phyloP scores from a whole-genome alignment of 2,113 vertebrate species.

The Tragelaphus buxtoni region DNA sequence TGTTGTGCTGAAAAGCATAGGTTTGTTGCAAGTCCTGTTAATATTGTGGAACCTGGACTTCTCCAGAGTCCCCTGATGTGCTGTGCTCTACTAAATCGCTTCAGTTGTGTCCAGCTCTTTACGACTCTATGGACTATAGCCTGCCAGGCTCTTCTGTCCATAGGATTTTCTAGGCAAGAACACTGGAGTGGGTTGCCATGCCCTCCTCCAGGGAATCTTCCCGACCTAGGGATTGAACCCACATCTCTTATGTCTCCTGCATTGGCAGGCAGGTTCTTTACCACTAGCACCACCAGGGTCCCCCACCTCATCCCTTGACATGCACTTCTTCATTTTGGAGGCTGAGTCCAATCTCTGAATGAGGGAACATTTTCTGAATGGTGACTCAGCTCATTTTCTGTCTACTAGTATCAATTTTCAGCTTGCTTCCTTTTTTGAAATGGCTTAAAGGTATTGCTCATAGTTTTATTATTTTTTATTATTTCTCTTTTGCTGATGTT shows the following conservation, averaged over 20 bases:
- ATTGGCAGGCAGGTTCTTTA: background rate
- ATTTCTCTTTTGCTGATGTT: slow-evolving; percentile 22
- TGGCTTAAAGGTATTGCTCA: background rate
- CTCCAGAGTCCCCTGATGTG: background rate
- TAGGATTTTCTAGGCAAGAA: background rate
- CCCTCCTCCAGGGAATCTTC: background rate
- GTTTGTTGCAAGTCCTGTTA: background rate
- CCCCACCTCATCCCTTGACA: background rate
- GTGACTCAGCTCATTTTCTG: slow-evolving; percentile 31
- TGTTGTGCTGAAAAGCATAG: background rate
- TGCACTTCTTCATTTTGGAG: background rate
- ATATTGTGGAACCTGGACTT: background rate
- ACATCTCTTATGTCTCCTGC: background rate
- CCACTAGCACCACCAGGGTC: background rate
- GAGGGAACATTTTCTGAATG: background rate
- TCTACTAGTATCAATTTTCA: background rate
- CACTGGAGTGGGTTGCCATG: background rate
- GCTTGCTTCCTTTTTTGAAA: background rate
- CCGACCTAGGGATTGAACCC: background rate
- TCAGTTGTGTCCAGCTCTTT: background rate
- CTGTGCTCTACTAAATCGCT: background rate
- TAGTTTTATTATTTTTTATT: background rate
- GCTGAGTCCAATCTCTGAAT: background rate
- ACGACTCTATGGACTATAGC: background rate
- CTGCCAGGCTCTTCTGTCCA: background rate